Evolutionary conservation across 2,113 vertebrate genomes (phyloP).

Genomic region (Syrrhaptes paradoxus): DNA sequence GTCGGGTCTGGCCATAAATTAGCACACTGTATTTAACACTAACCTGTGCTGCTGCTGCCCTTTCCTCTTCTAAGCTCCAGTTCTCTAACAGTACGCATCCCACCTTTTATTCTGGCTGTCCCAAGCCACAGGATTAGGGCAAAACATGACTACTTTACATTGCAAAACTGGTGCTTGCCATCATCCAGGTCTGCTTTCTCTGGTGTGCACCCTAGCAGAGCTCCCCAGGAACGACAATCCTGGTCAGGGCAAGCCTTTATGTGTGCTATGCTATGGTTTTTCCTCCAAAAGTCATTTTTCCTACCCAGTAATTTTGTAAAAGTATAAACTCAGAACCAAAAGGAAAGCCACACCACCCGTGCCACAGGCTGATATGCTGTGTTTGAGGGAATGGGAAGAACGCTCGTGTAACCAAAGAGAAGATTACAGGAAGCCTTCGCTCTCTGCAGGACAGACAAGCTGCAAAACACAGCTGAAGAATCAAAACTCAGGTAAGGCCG

Average conservation of each 20-base stretch:
- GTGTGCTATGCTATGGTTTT: fast-evolving
- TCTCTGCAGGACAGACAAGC: neutral
- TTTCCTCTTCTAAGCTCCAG: neutral
- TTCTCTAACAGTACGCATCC: neutral
- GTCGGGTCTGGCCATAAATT: neutral
- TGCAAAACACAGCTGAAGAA: neutral
- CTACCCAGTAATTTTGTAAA: neutral
- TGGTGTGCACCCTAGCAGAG: neutral
- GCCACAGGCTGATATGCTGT: fast-evolving
- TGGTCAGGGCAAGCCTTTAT: neutral
- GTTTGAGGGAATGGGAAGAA: neutral
- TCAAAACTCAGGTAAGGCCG: neutral
- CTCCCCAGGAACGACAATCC: neutral
- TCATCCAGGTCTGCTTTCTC: neutral
- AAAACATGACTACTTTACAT: neutral
- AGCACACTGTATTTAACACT: neutral
- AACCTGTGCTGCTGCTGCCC: neutral
- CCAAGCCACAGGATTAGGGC: neutral
- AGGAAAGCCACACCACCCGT: neutral
- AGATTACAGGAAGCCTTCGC: neutral
- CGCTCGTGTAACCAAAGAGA: neutral
- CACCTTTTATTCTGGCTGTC: neutral
- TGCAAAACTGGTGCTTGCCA: neutral
- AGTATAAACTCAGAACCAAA: neutral
- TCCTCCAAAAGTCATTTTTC: neutral